Conservation (phyloP, 1,140 invertebrate genomes). For the Plodia interpunctella region DNA sequence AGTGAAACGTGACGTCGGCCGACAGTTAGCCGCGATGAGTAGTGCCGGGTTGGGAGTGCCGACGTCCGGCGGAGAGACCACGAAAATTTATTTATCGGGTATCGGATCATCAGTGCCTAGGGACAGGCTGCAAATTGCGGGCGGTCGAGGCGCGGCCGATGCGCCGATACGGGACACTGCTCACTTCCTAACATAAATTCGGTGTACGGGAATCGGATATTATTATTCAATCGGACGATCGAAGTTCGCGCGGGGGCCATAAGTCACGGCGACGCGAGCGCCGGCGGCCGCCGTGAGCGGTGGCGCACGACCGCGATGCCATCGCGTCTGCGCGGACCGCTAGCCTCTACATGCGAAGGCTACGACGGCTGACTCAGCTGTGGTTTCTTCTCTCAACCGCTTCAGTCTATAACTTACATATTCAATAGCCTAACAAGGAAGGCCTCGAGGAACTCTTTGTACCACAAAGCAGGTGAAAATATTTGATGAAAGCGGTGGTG, state of each 20-base stretch:
- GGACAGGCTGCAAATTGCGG: slow-evolving; percentile 52
- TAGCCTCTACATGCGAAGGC: slow-evolving; percentile 20
- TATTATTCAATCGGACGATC: slow-evolving; percentile 74
- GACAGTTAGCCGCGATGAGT: slow-evolving; percentile 50
- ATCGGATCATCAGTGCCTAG: slow-evolving; percentile 48
- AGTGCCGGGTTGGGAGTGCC: slow-evolving; percentile 35
- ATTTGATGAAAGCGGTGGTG: no score
- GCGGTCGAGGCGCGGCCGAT: slow-evolving; percentile 47
- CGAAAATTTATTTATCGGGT: slow-evolving; percentile 64
- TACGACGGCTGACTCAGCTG: slow-evolving; percentile 1
- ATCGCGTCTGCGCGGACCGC: slow-evolving; percentile 47
- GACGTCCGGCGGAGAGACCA: slow-evolving; percentile 39
- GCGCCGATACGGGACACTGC: slow-evolving; percentile 63
- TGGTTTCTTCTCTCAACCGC: slow-evolving; percentile 16
- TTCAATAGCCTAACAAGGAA: no score
- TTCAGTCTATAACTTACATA: background rate
- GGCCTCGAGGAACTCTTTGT: no score
- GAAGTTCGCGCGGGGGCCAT: slow-evolving; percentile 67
- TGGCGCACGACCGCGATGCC: slow-evolving; percentile 69
- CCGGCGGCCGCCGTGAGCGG: slow-evolving; percentile 67
- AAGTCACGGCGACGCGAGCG: slow-evolving; percentile 71
- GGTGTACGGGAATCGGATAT: slow-evolving; percentile 72
- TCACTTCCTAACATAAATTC: slow-evolving; percentile 74
- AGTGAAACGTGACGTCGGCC: slow-evolving; percentile 41
- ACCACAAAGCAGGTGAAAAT: no score